These are phyloP conservation scores for Belgica antarctica DNA, from an alignment of 2,888 invertebrate genomes.

Conservation along the genomic window DNA sequence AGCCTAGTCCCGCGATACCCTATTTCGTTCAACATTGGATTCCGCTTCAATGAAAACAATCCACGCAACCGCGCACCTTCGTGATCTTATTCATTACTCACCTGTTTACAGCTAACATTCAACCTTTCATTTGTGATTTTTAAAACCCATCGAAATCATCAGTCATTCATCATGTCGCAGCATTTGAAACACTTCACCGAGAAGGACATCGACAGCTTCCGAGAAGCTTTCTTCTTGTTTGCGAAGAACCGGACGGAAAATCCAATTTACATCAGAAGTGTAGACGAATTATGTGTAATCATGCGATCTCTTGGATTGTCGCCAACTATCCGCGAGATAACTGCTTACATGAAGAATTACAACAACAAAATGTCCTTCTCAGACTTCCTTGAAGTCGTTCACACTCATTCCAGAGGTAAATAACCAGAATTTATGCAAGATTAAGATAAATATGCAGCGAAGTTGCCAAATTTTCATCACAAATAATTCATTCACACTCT, in stretches of 20 bases:
- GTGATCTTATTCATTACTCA: too few relatives aligned
- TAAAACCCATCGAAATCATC: background rate
- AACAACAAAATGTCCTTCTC: conserved; percentile 79
- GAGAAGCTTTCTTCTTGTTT: conserved; percentile 94
- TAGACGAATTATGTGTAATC: conserved; percentile 88
- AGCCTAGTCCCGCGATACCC: too few relatives aligned
- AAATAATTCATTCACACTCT: conserved; percentile 15
- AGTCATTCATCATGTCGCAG: conserved; percentile 32
- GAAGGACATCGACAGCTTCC: conserved; percentile 57
- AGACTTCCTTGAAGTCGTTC: conserved; percentile 93
- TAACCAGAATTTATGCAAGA: background rate
- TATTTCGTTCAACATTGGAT: too few relatives aligned
- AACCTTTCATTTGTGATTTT: background rate
- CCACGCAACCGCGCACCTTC: too few relatives aligned
- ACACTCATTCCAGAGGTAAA: conserved; percentile 69
- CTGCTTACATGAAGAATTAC: conserved; percentile 73
- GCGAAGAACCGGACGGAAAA: conserved; percentile 55
- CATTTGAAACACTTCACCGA: conserved; percentile 38
- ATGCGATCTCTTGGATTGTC: conserved; percentile 94
- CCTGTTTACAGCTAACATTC: too few relatives aligned
- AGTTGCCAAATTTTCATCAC: background rate
- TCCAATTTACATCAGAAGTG: conserved; percentile 57
- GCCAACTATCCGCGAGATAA: conserved; percentile 87
- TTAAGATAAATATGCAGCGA: background rate
- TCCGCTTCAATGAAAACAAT: too few relatives aligned